Evolutionary conservation across 23 tunicate genomes (phyloP).

Genomic region (Ciona savignyi): DNA sequence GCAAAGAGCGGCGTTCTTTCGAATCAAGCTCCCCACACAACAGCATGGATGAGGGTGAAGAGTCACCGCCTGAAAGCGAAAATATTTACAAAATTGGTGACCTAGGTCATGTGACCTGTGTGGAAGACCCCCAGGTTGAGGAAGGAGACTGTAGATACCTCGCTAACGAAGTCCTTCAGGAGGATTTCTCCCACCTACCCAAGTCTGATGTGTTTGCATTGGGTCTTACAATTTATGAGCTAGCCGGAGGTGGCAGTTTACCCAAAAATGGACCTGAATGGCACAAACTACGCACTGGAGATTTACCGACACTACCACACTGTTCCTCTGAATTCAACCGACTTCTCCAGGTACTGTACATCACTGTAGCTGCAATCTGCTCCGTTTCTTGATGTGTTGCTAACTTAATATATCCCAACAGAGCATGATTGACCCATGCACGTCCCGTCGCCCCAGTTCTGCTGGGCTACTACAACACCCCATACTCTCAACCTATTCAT

Average conservation of each 20-base stretch:
- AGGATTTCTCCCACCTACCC: slow-evolving; percentile 43
- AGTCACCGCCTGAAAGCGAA: slow-evolving; percentile 4
- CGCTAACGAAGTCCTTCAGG: slow-evolving; percentile 89
- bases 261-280: slow-evolving; percentile 89
- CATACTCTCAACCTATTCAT: slow-evolving; percentile 16
- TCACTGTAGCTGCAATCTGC: neutral
- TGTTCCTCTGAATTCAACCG: slow-evolving; percentile 56
- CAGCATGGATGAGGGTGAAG: slow-evolving; percentile 9
- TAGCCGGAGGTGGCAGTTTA: slow-evolving; percentile 47
- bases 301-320: slow-evolving; percentile 19
- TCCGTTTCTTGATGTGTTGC: too few species aligned
- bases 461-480: slow-evolving; percentile 43
- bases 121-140: slow-evolving; percentile 79
- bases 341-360: slow-evolving; percentile 28
- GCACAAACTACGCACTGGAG: slow-evolving; percentile 59
- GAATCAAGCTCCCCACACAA: neutral
- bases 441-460: slow-evolving; percentile 45
- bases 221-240: slow-evolving; percentile 71
- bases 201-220: slow-evolving; percentile 96
- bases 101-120: slow-evolving; percentile 93
- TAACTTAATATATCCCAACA: slow-evolving; percentile 6
- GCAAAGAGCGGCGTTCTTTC: slow-evolving; percentile 38
- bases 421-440: slow-evolving; percentile 32
- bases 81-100: slow-evolving; percentile 66
- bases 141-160: slow-evolving; percentile 96